These are phyloP conservation scores for Lutjanus argentimaculatus DNA, from an alignment of 2,797 vertebrate species.

Conservation along the genomic window DNA sequence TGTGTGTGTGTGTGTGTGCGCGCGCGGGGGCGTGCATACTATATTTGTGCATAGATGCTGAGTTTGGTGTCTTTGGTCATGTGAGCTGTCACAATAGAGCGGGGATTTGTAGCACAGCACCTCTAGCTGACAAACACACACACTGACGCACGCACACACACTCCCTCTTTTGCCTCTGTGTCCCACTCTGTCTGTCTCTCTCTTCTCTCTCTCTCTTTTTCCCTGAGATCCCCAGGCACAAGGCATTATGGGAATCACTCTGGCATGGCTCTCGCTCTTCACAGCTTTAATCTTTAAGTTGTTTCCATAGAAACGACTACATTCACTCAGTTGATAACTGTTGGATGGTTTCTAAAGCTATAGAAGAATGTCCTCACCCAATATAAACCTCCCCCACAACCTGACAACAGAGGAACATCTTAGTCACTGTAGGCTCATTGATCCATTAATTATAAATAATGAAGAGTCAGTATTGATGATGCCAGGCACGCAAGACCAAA, in stretches of 20 bases:
- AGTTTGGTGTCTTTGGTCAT: slow-evolving; percentile 62
- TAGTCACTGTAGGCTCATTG: slow-evolving; percentile 56
- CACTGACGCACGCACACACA: slow-evolving; percentile 6
- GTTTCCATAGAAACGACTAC: slow-evolving; percentile 88
- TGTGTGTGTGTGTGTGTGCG: neutral
- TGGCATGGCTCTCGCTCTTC: slow-evolving; percentile 79
- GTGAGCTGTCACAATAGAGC: slow-evolving; percentile 61
- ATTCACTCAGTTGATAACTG: slow-evolving; percentile 76
- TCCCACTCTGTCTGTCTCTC: slow-evolving; percentile 54
- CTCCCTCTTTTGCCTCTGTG: slow-evolving; percentile 22
- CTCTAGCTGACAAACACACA: slow-evolving; percentile 46
- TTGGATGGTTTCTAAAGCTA: slow-evolving; percentile 69
- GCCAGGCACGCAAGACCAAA: slow-evolving; percentile 13
- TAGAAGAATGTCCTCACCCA: slow-evolving; percentile 64
- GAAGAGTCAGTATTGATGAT: slow-evolving; percentile 45
- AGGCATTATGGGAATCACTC: slow-evolving; percentile 83
- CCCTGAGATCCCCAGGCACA: slow-evolving; percentile 78
- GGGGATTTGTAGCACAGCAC: slow-evolving; percentile 58
- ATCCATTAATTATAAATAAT: slow-evolving; percentile 64
- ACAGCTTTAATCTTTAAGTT: slow-evolving; percentile 88
- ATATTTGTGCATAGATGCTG: slow-evolving; percentile 23
- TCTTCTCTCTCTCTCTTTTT: slow-evolving; percentile 59
- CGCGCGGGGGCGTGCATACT: neutral
- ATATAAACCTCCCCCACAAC: slow-evolving; percentile 45
- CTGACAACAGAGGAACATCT: slow-evolving; percentile 48